Percentiles rank a stretch among this genome's conserved stretches.
Evolutionary conservation across 92 coral and sea anemone species (phyloP).

Genomic region (Zoanthus sansibaricus): DNA sequence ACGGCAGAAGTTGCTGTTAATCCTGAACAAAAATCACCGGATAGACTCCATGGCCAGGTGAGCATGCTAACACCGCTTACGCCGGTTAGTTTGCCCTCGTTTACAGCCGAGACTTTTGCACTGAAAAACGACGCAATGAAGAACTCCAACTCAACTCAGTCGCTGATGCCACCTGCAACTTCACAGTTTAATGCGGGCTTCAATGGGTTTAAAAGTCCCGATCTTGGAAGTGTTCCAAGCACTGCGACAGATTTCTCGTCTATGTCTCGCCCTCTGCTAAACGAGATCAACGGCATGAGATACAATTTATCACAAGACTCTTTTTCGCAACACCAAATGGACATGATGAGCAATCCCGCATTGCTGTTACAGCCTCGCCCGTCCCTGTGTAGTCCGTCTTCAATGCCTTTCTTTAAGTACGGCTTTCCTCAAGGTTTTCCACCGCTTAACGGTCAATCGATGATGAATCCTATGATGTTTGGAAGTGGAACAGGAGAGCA

Average conservation of each 20-base stretch:
- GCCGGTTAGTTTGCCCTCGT: constrained; percentile 91
- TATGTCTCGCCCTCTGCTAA: constrained; percentile 89
- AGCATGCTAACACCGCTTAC: constrained; percentile 93
- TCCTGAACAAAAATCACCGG: constrained; percentile 77
- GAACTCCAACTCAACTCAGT: constrained; percentile 55
- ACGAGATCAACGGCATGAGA: constrained; percentile 89
- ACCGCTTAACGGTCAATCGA: constrained; percentile 90
- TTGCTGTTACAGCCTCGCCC: constrained; percentile 93
- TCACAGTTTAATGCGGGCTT: constrained; percentile 81
- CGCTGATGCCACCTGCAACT: constrained; percentile 78
- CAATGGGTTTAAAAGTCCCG: constrained; percentile 98
- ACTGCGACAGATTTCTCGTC: constrained; percentile 87
- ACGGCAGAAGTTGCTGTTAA: constrained; percentile 14
- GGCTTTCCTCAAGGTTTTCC: constrained; percentile 94
- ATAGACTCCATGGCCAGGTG: constrained; percentile 77
- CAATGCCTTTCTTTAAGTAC: constrained; percentile 96
- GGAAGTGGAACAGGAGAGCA: constrained; percentile 74
- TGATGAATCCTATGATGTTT: constrained; percentile 93
- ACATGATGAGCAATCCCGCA: constrained; percentile 91
- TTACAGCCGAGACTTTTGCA: constrained; percentile 87
- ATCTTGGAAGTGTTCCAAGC: constrained; percentile 89
- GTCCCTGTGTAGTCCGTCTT: constrained; percentile 88
- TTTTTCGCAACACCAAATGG: constrained; percentile 96
- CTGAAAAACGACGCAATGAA: constrained; percentile 83
- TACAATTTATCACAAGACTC: constrained; percentile 85